phyloP scores from a whole-genome alignment of 2,888 invertebrate species.

The Gastrophysa polygoni region DNA sequence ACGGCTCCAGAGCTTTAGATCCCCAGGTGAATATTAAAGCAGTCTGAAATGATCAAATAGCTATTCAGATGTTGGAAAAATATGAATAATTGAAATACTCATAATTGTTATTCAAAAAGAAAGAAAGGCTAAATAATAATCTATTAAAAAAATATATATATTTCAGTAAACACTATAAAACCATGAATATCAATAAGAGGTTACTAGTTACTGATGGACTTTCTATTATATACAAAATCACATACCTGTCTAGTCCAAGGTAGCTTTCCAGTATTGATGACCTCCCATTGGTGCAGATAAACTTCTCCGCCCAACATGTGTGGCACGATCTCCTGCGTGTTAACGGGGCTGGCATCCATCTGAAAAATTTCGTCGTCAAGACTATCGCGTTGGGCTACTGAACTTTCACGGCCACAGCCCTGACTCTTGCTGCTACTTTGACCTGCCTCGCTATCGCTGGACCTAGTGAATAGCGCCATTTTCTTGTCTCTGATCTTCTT shows the following conservation, averaged over 20 bases:
- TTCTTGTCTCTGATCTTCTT: conserved; percentile 57
- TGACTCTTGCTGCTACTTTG: conserved; percentile 15
- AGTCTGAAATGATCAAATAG: no score
- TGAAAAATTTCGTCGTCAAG: conserved; percentile 23
- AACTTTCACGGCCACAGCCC: neutral
- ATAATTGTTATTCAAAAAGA: no score
- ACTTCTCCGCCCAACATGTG: conserved; percentile 54
- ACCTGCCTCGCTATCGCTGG: conserved; percentile 42
- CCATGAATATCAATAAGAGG: no score
- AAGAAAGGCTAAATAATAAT: no score
- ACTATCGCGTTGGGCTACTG: conserved; percentile 5
- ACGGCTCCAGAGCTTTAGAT: conserved; percentile 52
- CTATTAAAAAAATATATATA: no score
- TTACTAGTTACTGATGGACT: no score
- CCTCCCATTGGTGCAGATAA: conserved; percentile 56
- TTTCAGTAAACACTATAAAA: no score
- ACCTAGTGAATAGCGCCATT: conserved; percentile 44
- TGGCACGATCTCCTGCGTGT: conserved; percentile 32
- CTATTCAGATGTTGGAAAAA: no score
- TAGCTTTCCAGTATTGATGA: conserved; percentile 54
- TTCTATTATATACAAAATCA: no score
- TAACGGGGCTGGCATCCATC: conserved; percentile 41
- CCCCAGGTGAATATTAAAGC: conserved; percentile 58
- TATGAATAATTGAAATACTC: no score
- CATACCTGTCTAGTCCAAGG: conserved; percentile 53